A percentile compares a stretch with the other conserved stretches of the same genome.
Evolutionary conservation across 2,888 invertebrate species (phyloP).

Genomic region (Nezara viridula): DNA sequence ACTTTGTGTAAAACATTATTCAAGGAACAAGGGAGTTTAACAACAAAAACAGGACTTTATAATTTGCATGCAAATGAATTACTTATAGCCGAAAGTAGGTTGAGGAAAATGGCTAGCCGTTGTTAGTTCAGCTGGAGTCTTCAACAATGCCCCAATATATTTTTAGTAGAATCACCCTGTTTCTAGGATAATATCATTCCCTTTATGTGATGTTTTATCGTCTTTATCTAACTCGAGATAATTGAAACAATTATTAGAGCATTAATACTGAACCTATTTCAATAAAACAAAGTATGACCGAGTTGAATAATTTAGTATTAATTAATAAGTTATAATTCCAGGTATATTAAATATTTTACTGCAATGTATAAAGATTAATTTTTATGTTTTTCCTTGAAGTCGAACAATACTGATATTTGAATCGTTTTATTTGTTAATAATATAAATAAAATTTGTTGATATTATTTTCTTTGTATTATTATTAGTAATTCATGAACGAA

Average conservation of each 20-base stretch:
- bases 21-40: conserved; percentile 20
- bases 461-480: too few relatives aligned
- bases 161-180: neutral
- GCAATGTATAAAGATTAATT: neutral
- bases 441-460: too few relatives aligned
- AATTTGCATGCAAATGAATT: conserved; percentile 41
- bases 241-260: neutral
- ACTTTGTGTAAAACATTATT: conserved; percentile 38
- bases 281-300: neutral
- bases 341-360: neutral
- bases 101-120: neutral
- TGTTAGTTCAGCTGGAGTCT: neutral
- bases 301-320: neutral
- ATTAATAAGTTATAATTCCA: neutral
- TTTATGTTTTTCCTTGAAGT: neutral
- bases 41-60: conserved; percentile 34
- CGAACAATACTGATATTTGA: too few relatives aligned
- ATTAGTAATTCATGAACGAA: too few relatives aligned
- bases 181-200: neutral
- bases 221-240: neutral
- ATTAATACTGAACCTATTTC: neutral
- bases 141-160: conserved; percentile 14
- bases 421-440: too few relatives aligned
- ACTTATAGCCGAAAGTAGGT: conserved; percentile 13
- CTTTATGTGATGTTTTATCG: neutral